A percentile compares a stretch with the other conserved stretches of the same genome.
These are phyloP conservation scores for Teleogryllus oceanicus DNA, from an alignment of 2,888 invertebrate genomes.

Conservation along the genomic window DNA sequence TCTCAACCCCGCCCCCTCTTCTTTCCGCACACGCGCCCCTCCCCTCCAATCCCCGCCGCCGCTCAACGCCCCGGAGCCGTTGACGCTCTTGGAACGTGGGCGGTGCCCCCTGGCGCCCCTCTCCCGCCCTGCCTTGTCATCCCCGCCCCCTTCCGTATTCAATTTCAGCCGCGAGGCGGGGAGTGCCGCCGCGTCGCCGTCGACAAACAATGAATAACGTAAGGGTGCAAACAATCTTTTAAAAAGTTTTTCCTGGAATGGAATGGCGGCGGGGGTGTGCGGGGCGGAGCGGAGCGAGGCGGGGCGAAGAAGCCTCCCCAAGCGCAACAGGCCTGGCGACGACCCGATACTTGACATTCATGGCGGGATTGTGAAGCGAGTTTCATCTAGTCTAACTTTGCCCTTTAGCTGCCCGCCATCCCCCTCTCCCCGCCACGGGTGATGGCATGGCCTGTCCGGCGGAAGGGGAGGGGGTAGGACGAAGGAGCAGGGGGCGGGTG, in stretches of 20 bases:
- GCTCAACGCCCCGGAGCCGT: neutral
- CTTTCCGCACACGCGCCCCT: neutral
- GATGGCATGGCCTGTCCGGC: too few relatives aligned
- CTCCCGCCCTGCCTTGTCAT: neutral
- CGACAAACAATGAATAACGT: neutral
- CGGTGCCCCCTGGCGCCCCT: neutral
- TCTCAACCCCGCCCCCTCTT: neutral
- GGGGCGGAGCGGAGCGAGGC: neutral
- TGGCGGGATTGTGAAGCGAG: neutral
- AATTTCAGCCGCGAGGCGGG: too few relatives aligned
- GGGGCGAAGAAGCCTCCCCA: neutral
- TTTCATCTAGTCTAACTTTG: neutral
- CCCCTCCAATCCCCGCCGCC: neutral
- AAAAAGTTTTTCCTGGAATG: neutral
- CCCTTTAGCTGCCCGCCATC: neutral
- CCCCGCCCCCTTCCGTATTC: too few relatives aligned
- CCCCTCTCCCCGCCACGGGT: neutral
- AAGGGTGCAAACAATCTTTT: neutral
- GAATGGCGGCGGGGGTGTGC: neutral
- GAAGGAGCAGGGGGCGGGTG: too few relatives aligned
- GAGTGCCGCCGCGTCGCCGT: neutral
- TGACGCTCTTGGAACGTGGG: neutral
- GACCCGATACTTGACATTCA: slow-evolving; percentile 7
- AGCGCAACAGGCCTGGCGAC: neutral
- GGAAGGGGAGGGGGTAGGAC: too few relatives aligned